Evolutionary conservation across 2,797 vertebrate genomes (phyloP).

Genomic region (Neostethus bicornis): DNA sequence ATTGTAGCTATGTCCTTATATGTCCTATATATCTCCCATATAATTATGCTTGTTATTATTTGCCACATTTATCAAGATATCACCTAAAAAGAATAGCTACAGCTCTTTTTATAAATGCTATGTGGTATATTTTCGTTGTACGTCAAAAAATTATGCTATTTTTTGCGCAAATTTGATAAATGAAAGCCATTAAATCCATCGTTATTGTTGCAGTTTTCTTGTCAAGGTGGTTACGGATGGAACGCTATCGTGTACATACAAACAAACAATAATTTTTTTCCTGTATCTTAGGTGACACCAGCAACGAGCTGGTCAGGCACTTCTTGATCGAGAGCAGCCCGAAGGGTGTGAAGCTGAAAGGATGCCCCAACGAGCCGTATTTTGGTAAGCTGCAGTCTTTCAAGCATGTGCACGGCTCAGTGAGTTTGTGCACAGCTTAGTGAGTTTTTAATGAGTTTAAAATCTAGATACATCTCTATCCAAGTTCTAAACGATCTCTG

Average conservation of each 20-base stretch:
- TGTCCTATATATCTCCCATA: no score
- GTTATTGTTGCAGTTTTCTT: conserved; percentile 5
- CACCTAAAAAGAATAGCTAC: no score
- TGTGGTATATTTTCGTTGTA: no score
- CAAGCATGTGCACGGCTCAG: neutral
- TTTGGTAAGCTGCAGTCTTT: conserved; percentile 86
- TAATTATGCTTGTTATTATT: no score
- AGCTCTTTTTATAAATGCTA: no score
- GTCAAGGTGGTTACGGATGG: conserved; percentile 6
- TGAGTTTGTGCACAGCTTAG: neutral
- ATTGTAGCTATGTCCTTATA: no score
- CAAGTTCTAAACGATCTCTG: conserved; percentile 26
- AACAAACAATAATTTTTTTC: conserved; percentile 13
- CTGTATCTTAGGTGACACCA: conserved; percentile 83
- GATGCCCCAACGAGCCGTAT: conserved; percentile 96
- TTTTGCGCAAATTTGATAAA: no score
- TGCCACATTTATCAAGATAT: no score
- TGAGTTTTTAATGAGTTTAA: neutral
- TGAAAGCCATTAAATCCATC: no score
- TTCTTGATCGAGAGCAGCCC: conserved; percentile 98
- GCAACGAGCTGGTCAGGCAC: conserved; percentile 95
- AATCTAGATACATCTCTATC: conserved; percentile 14
- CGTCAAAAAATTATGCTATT: no score
- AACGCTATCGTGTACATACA: conserved; percentile 19
- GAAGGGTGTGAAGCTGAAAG: conserved; percentile 97